These are phyloP conservation scores for Numenius phaeopus DNA, from an alignment of 2,797 vertebrate species.

Conservation along the genomic window DNA sequence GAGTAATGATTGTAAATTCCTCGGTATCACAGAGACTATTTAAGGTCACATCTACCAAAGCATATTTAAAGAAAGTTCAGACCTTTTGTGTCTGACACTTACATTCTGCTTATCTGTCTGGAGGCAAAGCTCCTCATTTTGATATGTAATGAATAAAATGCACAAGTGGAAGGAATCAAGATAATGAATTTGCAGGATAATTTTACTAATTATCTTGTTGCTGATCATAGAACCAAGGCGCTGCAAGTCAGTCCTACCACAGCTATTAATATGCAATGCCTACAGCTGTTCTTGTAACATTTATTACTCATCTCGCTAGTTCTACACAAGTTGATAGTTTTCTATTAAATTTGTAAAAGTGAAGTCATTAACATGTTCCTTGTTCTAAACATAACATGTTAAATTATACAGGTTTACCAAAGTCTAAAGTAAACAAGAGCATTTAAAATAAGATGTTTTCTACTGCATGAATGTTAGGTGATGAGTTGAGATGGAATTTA, in stretches of 20 bases:
- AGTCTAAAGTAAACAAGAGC: constrained; percentile 4
- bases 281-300: constrained; percentile 69
- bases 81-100: constrained; percentile 48
- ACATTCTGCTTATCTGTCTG: constrained; percentile 64
- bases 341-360: constrained; percentile 61
- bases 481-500: constrained; percentile 1
- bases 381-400: constrained; percentile 45
- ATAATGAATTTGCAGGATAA: constrained; percentile 76
- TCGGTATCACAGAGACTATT: background rate
- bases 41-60: constrained; percentile 37
- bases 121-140: constrained; percentile 66
- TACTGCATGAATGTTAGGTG: background rate
- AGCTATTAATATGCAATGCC: constrained; percentile 62
- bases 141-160: constrained; percentile 70
- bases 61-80: background rate
- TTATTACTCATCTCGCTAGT: constrained; percentile 61
- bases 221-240: constrained; percentile 52
- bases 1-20: constrained; percentile 21
- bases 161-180: constrained; percentile 75
- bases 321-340: constrained; percentile 54
- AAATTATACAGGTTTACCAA: constrained; percentile 53
- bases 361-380: constrained; percentile 1
- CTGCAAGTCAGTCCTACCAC: constrained; percentile 61
- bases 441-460: constrained; percentile 42
- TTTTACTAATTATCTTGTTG: constrained; percentile 77